phyloP scores from a whole-genome alignment of 37 sponge, comb jelly and placozoan genomes.

The Spongilla lacustris region DNA sequence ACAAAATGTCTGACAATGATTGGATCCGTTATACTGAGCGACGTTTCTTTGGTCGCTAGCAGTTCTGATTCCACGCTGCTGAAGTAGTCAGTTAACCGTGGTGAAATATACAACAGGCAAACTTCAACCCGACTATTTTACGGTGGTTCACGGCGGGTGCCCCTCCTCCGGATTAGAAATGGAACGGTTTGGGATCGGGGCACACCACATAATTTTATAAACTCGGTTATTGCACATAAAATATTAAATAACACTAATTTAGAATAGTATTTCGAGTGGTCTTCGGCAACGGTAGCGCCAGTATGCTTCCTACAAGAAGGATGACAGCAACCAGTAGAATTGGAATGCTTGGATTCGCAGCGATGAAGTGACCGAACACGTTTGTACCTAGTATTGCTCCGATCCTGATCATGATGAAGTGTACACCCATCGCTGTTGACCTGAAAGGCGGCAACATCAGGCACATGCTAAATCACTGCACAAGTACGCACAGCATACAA shows the following conservation, averaged over 20 bases:
- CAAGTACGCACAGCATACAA: no score
- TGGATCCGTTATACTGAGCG: background rate
- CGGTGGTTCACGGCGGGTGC: background rate
- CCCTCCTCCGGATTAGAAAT: background rate
- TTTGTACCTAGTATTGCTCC: constrained; percentile 74
- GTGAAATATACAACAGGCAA: background rate
- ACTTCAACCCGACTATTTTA: background rate
- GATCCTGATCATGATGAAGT: constrained; percentile 53
- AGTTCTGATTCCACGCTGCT: background rate
- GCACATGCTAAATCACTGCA: no score
- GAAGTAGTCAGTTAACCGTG: background rate
- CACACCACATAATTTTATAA: background rate
- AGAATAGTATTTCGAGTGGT: constrained; percentile 69
- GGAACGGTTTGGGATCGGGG: background rate
- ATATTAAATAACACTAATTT: constrained; percentile 13
- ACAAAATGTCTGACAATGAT: background rate
- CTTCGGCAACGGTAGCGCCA: constrained; percentile 42
- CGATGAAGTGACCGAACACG: constrained; percentile 56
- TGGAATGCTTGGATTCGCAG: constrained; percentile 41
- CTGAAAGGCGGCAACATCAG: constrained; percentile 8
- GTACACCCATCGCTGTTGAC: constrained; percentile 48
- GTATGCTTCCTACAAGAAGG: constrained; percentile 29
- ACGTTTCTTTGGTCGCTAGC: background rate
- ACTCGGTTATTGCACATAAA: background rate
- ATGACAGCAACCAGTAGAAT: constrained; percentile 45